These are phyloP conservation scores for Gibbula magus DNA, from an alignment of 2,888 invertebrate species.

Conservation along the genomic window DNA sequence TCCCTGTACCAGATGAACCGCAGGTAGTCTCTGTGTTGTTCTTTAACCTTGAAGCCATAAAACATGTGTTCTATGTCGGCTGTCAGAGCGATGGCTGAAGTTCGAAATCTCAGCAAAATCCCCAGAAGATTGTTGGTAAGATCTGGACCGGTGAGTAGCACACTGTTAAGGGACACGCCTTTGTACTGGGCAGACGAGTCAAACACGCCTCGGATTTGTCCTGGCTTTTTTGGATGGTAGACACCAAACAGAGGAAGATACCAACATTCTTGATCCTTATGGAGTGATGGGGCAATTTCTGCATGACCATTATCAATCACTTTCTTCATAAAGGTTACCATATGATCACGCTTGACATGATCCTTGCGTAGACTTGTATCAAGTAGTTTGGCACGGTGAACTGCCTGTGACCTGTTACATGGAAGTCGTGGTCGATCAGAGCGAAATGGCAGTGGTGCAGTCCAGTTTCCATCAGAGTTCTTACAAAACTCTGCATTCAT, in stretches of 20 bases:
- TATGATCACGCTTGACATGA: slow-evolving; percentile 17
- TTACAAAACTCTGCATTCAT: too few relatives aligned
- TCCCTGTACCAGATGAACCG: slow-evolving; percentile 46
- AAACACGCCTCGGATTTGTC: too few relatives aligned
- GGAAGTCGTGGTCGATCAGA: slow-evolving; percentile 19
- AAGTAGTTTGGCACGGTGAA: slow-evolving; percentile 27
- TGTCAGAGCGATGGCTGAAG: slow-evolving; percentile 33
- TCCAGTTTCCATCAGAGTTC: too few relatives aligned
- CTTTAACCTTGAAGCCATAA: slow-evolving; percentile 36
- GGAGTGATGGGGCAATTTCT: slow-evolving; percentile 37
- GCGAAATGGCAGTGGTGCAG: slow-evolving; percentile 35
- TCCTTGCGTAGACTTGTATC: slow-evolving; percentile 24
- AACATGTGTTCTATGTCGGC: slow-evolving; percentile 48
- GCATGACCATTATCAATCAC: slow-evolving; percentile 35
- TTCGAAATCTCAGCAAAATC: slow-evolving; percentile 41
- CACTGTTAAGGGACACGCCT: slow-evolving; percentile 35
- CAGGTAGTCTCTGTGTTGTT: slow-evolving; percentile 40
- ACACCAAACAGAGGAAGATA: slow-evolving; percentile 43
- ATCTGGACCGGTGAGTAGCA: slow-evolving; percentile 38
- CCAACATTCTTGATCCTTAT: slow-evolving; percentile 27
- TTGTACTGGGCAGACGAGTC: slow-evolving; percentile 37
- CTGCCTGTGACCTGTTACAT: slow-evolving; percentile 33
- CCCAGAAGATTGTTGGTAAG: slow-evolving; percentile 44
- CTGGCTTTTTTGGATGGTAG: slow-evolving; percentile 39
- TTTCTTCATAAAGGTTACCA: slow-evolving; percentile 31